Conservation (phyloP, 2,888 invertebrate genomes). For the Protonemura montana region DNA sequence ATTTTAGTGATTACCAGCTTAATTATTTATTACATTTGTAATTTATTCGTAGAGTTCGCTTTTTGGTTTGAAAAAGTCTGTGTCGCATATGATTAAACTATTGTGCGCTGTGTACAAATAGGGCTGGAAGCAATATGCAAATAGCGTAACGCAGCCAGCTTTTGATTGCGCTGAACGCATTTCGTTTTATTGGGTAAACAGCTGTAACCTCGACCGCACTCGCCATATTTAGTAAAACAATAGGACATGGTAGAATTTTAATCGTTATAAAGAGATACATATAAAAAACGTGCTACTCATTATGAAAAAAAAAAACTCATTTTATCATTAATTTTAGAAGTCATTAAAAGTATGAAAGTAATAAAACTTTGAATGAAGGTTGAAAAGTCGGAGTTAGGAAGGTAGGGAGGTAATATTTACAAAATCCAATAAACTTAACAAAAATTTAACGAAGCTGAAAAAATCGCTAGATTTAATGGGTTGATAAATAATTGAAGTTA, state of each 20-base stretch:
- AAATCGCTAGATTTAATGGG: not conserved
- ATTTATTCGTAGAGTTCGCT: no score
- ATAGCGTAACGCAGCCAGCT: not conserved
- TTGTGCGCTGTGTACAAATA: not conserved
- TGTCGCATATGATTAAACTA: not conserved
- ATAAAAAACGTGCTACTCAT: not conserved
- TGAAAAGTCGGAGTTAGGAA: no score
- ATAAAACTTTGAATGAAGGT: no score
- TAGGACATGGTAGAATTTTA: not conserved
- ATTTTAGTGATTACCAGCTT: no score
- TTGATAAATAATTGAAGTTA: not conserved
- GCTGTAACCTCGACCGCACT: not conserved
- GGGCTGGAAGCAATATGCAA: not conserved
- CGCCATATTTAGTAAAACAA: not conserved
- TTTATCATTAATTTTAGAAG: not conserved
- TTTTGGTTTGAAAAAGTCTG: no score
- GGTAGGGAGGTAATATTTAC: no score
- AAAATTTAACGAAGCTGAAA: not conserved
- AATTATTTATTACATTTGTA: no score
- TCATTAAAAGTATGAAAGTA: constrained; percentile 15
- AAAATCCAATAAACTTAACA: not conserved
- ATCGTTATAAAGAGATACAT: not conserved
- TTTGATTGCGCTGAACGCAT: not conserved
- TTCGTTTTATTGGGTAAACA: not conserved
- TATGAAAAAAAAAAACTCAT: not conserved